A percentile compares a stretch with the other conserved stretches of the same genome.
Evolutionary conservation across 2,797 vertebrate species (phyloP).

Genomic region (Mormyrops boulengeri): DNA sequence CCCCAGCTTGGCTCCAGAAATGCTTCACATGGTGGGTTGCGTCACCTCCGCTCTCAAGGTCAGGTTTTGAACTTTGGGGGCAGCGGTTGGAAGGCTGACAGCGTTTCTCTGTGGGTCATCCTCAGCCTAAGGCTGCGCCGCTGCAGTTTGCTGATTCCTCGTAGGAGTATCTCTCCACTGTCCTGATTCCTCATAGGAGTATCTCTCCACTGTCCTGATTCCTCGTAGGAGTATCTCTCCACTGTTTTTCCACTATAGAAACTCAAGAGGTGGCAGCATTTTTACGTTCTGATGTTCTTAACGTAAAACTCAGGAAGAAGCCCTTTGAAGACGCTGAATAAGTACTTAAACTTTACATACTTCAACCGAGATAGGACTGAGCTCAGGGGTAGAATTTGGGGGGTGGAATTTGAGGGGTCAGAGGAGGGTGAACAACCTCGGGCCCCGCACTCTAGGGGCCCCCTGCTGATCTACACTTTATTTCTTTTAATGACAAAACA

Average conservation of each 20-base stretch:
- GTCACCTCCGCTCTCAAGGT: conserved; percentile 58
- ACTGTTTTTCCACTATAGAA: background rate
- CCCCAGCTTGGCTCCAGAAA: conserved; percentile 37
- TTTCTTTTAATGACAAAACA: background rate
- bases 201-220: background rate
- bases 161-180: background rate
- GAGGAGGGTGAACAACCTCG: background rate
- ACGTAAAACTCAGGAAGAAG: background rate
- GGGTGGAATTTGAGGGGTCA: too few relatives aligned
- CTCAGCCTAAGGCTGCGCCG: conserved; percentile 24
- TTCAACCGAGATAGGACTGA: background rate
- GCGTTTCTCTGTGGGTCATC: conserved; percentile 48
- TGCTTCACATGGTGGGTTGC: conserved; percentile 42
- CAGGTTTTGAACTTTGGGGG: conserved; percentile 53
- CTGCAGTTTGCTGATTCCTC: background rate
- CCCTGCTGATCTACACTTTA: background rate
- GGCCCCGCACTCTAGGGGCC: background rate
- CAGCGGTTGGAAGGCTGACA: conserved; percentile 48
- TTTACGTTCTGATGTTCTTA: background rate
- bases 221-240: background rate
- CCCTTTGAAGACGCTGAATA: background rate
- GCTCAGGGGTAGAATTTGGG: background rate
- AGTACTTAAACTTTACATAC: background rate
- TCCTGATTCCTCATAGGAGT: background rate
- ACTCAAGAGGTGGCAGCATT: background rate